These are phyloP conservation scores for Erynnis tages DNA, from an alignment of 2,888 invertebrate genomes.

Conservation along the genomic window DNA sequence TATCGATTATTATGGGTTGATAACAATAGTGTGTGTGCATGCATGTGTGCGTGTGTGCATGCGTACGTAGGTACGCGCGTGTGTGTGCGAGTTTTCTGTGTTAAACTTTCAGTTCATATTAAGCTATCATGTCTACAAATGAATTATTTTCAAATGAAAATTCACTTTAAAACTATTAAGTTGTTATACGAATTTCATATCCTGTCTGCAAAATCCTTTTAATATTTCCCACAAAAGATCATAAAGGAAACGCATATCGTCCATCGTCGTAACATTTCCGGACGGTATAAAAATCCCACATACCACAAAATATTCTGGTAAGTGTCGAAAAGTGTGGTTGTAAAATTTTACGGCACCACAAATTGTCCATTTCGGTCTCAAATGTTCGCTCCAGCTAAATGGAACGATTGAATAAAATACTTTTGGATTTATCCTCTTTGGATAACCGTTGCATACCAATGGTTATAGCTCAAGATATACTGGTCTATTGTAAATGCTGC, in stretches of 20 bases:
- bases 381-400: constrained; percentile 23
- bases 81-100: too few relatives aligned
- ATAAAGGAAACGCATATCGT: constrained; percentile 3
- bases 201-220: background rate
- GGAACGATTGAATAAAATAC: constrained; percentile 21
- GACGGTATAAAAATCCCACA: constrained; percentile 18
- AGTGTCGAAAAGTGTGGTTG: constrained; percentile 39
- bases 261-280: constrained; percentile 10
- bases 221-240: background rate
- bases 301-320: constrained; percentile 25
- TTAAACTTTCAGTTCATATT: too few relatives aligned
- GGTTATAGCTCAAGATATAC: background rate
- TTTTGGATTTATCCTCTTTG: constrained; percentile 14
- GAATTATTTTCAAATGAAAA: too few relatives aligned
- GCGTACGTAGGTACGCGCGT: too few relatives aligned
- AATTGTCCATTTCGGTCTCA: constrained; percentile 43
- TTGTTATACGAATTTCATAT: too few relatives aligned
- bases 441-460: constrained; percentile 5
- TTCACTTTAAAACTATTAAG: too few relatives aligned
- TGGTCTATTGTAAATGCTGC: background rate
- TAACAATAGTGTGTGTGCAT: too few relatives aligned
- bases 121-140: too few relatives aligned
- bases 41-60: too few relatives aligned
- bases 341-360: constrained; percentile 46
- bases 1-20: too few relatives aligned